Evolutionary conservation across 2,797 vertebrate genomes (phyloP).

Genomic region (Glyptemys insculpta): DNA sequence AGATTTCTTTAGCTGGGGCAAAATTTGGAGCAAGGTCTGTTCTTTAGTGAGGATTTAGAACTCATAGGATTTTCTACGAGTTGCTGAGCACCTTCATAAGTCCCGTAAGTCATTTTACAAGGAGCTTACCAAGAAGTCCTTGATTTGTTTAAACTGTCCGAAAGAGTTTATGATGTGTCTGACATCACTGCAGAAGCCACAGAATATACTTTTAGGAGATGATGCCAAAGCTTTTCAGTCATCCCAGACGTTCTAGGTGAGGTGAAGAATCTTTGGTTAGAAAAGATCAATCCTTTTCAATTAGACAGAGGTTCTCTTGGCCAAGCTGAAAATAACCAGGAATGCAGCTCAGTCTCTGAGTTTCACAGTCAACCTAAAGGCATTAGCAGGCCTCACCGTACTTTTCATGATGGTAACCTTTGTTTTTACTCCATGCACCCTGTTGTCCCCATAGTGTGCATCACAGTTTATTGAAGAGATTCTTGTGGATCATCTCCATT

Average conservation of each 20-base stretch:
- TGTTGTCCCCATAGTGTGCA: neutral
- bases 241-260: neutral
- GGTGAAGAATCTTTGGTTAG: neutral
- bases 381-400: neutral
- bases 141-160: neutral
- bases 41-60: neutral
- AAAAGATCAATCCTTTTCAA: rapidly evolving
- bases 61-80: neutral
- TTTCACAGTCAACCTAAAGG: neutral
- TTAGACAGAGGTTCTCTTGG: neutral
- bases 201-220: neutral
- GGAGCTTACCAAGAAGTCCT: neutral
- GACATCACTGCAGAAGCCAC: neutral
- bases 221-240: neutral
- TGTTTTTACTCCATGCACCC: neutral
- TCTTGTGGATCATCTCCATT: neutral
- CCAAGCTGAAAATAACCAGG: neutral
- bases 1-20: neutral
- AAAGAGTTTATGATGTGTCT: neutral
- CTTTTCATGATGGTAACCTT: neutral
- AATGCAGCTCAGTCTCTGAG: neutral
- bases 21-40: neutral
- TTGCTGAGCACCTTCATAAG: rapidly evolving
- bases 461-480: neutral
- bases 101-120: neutral